Percentiles rank a stretch among this genome's conserved stretches.
Evolutionary conservation across 2,888 invertebrate species (phyloP).

Genomic region (Drosophila gaucha): DNA sequence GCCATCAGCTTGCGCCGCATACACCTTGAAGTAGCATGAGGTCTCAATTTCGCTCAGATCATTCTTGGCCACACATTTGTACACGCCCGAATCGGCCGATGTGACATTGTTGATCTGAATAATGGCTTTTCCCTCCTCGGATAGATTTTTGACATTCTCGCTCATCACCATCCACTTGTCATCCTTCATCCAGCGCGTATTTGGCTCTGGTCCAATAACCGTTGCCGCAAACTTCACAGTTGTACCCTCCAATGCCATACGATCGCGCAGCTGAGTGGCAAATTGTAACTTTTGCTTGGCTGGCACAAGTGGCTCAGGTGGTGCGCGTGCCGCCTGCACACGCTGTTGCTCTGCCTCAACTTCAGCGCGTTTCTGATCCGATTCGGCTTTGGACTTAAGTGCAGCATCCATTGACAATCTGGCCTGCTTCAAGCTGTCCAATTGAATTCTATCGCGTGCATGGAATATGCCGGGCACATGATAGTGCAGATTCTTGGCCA

Average conservation of each 20-base stretch:
- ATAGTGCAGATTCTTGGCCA: slow-evolving; percentile 86
- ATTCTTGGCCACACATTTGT: slow-evolving; percentile 92
- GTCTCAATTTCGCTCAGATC: slow-evolving; percentile 89
- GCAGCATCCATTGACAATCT: slow-evolving; percentile 83
- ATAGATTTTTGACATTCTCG: slow-evolving; percentile 87
- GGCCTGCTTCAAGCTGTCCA: slow-evolving; percentile 81
- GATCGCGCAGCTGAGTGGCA: slow-evolving; percentile 91
- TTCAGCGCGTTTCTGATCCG: slow-evolving; percentile 80
- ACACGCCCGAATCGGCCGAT: slow-evolving; percentile 91
- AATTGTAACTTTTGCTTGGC: slow-evolving; percentile 86
- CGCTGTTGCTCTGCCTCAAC: slow-evolving; percentile 66
- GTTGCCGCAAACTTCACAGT: slow-evolving; percentile 92
- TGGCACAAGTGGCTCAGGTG: slow-evolving; percentile 80
- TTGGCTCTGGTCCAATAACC: slow-evolving; percentile 89
- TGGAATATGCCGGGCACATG: slow-evolving; percentile 84
- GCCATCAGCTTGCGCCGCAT: slow-evolving; percentile 82
- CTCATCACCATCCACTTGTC: slow-evolving; percentile 87
- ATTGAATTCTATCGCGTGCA: slow-evolving; percentile 81
- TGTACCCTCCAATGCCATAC: slow-evolving; percentile 90
- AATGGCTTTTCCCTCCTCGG: slow-evolving; percentile 89
- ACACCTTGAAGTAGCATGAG: slow-evolving; percentile 88
- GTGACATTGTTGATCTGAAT: slow-evolving; percentile 89
- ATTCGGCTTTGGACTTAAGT: slow-evolving; percentile 83
- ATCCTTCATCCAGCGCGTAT: slow-evolving; percentile 91
- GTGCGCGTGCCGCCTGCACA: slow-evolving; percentile 60